These are phyloP conservation scores for Gallirallus australis DNA, from an alignment of 2,797 vertebrate species.

Conservation along the genomic window DNA sequence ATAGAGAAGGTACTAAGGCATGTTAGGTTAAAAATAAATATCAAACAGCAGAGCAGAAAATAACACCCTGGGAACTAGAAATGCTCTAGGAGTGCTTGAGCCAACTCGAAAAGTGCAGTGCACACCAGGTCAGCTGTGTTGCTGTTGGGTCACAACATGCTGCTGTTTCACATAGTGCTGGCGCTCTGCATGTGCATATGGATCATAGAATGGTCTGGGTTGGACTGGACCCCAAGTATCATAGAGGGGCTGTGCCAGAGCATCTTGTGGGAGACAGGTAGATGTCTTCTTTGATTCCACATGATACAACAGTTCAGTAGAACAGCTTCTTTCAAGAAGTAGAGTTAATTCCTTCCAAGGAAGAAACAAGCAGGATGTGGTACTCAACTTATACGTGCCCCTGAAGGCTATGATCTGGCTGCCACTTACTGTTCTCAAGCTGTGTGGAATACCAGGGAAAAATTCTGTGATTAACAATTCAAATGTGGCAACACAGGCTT, in stretches of 20 bases:
- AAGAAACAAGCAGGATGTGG: neutral
- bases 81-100: neutral
- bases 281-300: neutral
- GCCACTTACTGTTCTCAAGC: neutral
- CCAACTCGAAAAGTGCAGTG: too few species aligned
- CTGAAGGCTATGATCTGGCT: neutral
- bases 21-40: neutral
- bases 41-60: neutral
- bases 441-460: neutral
- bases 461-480: neutral
- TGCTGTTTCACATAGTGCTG: rapidly evolving
- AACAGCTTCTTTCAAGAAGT: neutral
- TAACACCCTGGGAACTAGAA: neutral
- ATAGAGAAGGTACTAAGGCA: neutral
- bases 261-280: neutral
- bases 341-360: neutral
- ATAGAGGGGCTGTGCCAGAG: too few species aligned
- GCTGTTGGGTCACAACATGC: too few species aligned
- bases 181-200: rapidly evolving
- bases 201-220: neutral
- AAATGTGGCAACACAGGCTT: neutral
- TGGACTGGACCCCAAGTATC: too few species aligned
- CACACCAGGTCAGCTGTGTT: rapidly evolving
- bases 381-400: neutral
- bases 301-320: too few species aligned